A percentile compares a stretch with the other conserved stretches of the same genome.
Conservation (phyloP, 64 coral and sea anemone species). For the Montipora sp. region DNA sequence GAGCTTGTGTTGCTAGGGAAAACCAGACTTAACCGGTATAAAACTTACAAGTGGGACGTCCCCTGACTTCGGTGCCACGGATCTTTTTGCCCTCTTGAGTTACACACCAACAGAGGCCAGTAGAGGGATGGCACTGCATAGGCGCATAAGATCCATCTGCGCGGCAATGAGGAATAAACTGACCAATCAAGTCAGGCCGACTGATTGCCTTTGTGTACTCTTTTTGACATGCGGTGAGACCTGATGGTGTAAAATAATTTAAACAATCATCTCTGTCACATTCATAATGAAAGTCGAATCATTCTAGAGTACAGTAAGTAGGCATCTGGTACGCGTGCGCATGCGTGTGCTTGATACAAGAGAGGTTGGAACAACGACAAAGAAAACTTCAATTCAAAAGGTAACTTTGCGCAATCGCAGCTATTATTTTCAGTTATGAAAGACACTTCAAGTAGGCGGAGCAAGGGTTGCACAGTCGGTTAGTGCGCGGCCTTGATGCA, state of each 20-base stretch:
- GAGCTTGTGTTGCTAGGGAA: too few species aligned
- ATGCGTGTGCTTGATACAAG: too few species aligned
- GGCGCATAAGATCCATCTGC: slow-evolving; percentile 65
- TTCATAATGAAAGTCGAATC: too few species aligned
- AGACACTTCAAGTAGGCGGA: too few species aligned
- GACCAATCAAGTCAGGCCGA: slow-evolving; percentile 22
- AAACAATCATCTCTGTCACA: not conserved
- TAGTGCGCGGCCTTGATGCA: too few species aligned
- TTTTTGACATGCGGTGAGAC: slow-evolving; percentile 68
- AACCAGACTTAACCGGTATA: not conserved
- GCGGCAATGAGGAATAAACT: slow-evolving; percentile 62
- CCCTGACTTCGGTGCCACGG: slow-evolving; percentile 58
- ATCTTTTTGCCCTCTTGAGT: slow-evolving; percentile 77
- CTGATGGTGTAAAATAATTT: slow-evolving; percentile 27
- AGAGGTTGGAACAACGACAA: too few species aligned
- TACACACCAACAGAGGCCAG: slow-evolving; percentile 86
- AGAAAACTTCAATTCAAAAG: too few species aligned
- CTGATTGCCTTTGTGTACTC: slow-evolving; percentile 54
- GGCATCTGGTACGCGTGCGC: too few species aligned
- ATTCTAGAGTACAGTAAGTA: too few species aligned
- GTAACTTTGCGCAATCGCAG: too few species aligned
- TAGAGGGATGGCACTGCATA: slow-evolving; percentile 79
- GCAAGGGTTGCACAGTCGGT: too few species aligned
- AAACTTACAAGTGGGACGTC: slow-evolving; percentile 54
- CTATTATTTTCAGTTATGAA: too few species aligned